Evolutionary conservation across 2,888 invertebrate genomes (phyloP).

Genomic region (Mythimna pallens): DNA sequence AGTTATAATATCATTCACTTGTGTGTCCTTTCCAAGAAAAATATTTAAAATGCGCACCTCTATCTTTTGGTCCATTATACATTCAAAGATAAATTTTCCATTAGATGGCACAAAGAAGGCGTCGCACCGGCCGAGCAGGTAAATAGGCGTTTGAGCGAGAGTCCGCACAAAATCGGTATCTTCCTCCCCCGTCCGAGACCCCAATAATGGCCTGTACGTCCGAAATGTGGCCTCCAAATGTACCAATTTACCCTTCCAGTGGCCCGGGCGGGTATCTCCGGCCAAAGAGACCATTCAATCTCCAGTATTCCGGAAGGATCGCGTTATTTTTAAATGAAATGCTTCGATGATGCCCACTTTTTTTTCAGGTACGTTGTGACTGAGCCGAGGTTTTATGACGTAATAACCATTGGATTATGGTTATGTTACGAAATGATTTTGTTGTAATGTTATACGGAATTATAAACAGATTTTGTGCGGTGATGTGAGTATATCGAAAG

Average conservation of each 20-base stretch:
- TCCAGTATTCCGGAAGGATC: conserved; percentile 73
- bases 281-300: conserved; percentile 77
- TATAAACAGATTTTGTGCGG: conserved; percentile 25
- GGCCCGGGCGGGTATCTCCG: conserved; percentile 69
- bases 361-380: conserved; percentile 54
- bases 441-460: conserved; percentile 23
- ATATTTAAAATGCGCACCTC: conserved; percentile 32
- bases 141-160: conserved; percentile 69
- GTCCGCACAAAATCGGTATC: conserved; percentile 71
- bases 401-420: conserved; percentile 53
- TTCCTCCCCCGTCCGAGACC: conserved; percentile 74
- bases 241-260: conserved; percentile 80
- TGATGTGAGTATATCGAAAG: background rate
- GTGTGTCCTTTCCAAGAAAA: conserved; percentile 19
- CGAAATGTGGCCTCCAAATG: conserved; percentile 79
- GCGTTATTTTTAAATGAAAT: conserved; percentile 81
- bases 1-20: conserved; percentile 13
- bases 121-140: conserved; percentile 48
- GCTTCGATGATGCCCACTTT: conserved; percentile 67
- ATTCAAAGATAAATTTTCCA: conserved; percentile 55
- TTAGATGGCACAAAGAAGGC: conserved; percentile 56
- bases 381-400: conserved; percentile 41
- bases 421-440: conserved; percentile 45
- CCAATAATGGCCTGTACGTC: conserved; percentile 78
- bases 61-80: conserved; percentile 43